Percentiles rank a stretch among this genome's conserved stretches.
These are phyloP conservation scores for Rafetus swinhoei DNA, from an alignment of 2,113 vertebrate genomes.

Conservation along the genomic window DNA sequence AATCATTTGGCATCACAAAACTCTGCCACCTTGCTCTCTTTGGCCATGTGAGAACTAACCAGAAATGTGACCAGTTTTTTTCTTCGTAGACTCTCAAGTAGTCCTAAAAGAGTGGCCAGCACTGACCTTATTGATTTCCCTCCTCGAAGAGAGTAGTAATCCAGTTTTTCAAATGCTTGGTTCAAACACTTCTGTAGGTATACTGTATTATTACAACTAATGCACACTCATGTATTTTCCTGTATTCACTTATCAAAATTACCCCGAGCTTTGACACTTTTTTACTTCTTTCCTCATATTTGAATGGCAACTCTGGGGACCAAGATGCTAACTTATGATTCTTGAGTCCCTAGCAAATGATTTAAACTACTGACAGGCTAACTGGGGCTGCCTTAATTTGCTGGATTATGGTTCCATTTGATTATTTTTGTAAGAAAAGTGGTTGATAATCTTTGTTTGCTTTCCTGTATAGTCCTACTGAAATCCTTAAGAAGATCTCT, in stretches of 20 bases:
- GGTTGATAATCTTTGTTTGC: fast-evolving
- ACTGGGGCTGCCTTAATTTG: background rate
- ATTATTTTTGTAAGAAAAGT: background rate
- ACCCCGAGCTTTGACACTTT: background rate
- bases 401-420: background rate
- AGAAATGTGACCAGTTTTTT: background rate
- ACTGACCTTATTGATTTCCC: background rate
- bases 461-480: fast-evolving
- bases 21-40: background rate
- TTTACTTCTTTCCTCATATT: background rate
- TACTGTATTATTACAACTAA: background rate
- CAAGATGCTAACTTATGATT: background rate
- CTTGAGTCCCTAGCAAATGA: background rate
- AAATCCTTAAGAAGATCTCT: background rate
- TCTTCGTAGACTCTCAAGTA: background rate
- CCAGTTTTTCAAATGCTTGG: background rate
- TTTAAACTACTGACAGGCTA: background rate
- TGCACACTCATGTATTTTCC: background rate
- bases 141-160: background rate
- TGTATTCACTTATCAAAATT: background rate
- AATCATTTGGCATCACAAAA: background rate
- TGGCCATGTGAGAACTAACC: background rate
- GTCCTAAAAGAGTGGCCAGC: background rate
- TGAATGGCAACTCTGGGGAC: background rate
- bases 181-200: background rate